Evolutionary conservation across 2,888 invertebrate species (phyloP).

Genomic region (Xanthostigma xanthostigma): DNA sequence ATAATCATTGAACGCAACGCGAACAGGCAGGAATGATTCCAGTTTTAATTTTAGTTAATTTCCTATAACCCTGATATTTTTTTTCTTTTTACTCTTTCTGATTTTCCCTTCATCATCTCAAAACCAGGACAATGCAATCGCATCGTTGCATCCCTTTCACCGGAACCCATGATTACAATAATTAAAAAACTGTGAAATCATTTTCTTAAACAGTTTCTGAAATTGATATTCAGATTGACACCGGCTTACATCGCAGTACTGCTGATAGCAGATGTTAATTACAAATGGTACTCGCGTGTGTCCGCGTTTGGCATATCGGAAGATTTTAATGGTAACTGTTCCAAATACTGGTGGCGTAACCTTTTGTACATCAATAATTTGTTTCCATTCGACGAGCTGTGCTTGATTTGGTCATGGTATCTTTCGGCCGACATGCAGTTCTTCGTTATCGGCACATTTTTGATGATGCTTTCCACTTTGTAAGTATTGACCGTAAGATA

Average conservation of each 20-base stretch:
- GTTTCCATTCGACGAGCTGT: constrained; percentile 29
- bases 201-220: too few species aligned
- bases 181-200: too few species aligned
- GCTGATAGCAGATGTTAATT: constrained; percentile 26
- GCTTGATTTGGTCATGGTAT: constrained; percentile 36
- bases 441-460: constrained; percentile 24
- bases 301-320: constrained; percentile 27
- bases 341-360: constrained; percentile 37
- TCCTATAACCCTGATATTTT: too few species aligned
- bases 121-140: too few species aligned
- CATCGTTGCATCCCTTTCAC: too few species aligned
- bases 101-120: too few species aligned
- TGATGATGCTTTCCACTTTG: constrained; percentile 29
- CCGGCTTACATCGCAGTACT: constrained; percentile 30
- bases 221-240: constrained; percentile 25
- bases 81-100: too few species aligned
- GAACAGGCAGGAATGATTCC: too few species aligned
- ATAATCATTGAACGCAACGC: too few species aligned
- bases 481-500: constrained; percentile 18
- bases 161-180: too few species aligned
- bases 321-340: constrained; percentile 26
- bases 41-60: too few species aligned
- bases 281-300: constrained; percentile 24
- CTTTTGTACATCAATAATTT: constrained; percentile 34
- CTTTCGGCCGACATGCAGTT: constrained; percentile 33